A percentile compares a stretch with the other conserved stretches of the same genome.
Conservation (phyloP, 2,797 vertebrate genomes). For the Argyrosomus regius region DNA sequence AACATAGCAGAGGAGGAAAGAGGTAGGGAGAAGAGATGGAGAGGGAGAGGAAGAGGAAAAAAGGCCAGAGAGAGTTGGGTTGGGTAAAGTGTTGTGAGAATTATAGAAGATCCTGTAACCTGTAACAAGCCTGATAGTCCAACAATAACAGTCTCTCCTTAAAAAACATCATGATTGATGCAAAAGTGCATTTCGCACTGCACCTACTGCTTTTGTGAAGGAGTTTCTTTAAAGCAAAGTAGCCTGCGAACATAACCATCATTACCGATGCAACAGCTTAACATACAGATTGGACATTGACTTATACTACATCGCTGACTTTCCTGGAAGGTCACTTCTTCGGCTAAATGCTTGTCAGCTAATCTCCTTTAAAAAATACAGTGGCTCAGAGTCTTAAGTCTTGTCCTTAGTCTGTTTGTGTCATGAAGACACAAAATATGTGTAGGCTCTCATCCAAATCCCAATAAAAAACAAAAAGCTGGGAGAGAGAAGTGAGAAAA, state of each 20-base stretch:
- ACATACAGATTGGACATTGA: constrained; percentile 14
- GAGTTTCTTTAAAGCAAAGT: not conserved
- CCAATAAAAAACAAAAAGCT: constrained; percentile 44
- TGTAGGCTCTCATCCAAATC: constrained; percentile 60
- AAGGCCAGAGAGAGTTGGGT: constrained; percentile 10
- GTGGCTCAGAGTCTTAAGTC: constrained; percentile 51
- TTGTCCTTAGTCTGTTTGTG: constrained; percentile 51
- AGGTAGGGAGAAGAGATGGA: constrained; percentile 66
- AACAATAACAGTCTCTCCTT: not conserved
- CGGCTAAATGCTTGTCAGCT: constrained; percentile 41
- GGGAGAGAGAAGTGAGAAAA: constrained; percentile 35
- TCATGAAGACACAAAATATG: constrained; percentile 59
- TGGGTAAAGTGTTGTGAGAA: not conserved
- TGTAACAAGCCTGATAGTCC: constrained; percentile 11
- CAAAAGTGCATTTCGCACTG: not conserved
- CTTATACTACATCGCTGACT: constrained; percentile 16
- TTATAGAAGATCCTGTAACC: constrained; percentile 18
- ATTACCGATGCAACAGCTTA: constrained; percentile 3
- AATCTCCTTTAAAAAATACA: constrained; percentile 53
- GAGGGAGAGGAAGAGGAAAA: constrained; percentile 14
- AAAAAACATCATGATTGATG: constrained; percentile 5
- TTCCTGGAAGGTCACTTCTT: constrained; percentile 50
- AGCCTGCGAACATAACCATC: not conserved
- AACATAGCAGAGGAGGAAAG: constrained; percentile 73
- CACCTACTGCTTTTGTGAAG: not conserved